Evolutionary conservation across 2,113 vertebrate species (phyloP).

Genomic region (Eolophus roseicapilla): DNA sequence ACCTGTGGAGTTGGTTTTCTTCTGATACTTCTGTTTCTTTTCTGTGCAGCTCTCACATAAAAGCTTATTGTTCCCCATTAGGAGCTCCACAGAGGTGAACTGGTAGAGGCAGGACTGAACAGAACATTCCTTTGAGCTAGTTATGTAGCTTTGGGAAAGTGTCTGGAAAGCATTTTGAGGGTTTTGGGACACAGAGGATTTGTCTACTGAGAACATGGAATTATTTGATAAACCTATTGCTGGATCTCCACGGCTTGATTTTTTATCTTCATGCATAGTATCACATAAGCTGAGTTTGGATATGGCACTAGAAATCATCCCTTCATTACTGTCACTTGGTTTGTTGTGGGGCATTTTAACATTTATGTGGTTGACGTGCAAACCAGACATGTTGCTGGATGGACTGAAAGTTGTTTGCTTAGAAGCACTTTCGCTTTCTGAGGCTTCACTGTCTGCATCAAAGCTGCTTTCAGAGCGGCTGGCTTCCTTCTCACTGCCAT

Average conservation of each 20-base stretch:
- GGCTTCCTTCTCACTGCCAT: constrained; percentile 86
- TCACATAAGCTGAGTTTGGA: constrained; percentile 81
- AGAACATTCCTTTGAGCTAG: constrained; percentile 95
- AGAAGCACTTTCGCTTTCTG: constrained; percentile 83
- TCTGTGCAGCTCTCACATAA: constrained; percentile 94
- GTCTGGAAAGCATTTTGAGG: constrained; percentile 91
- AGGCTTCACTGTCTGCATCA: constrained; percentile 94
- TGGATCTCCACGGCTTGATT: not conserved
- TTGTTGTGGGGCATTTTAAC: not conserved
- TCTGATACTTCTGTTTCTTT: constrained; percentile 79
- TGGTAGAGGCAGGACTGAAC: constrained; percentile 97
- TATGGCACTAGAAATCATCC: constrained; percentile 77
- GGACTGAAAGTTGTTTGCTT: not conserved
- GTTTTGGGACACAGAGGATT: constrained; percentile 18
- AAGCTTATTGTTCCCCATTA: constrained; percentile 98
- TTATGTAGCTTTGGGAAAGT: constrained; percentile 89
- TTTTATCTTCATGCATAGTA: constrained; percentile 61
- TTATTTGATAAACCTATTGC: constrained; percentile 32
- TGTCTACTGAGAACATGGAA: constrained; percentile 54
- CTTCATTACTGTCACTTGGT: not conserved
- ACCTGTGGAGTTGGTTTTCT: constrained; percentile 81
- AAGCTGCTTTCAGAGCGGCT: constrained; percentile 87
- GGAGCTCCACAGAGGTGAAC: constrained; percentile 93
- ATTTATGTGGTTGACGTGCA: not conserved
- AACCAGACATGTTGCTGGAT: not conserved